Conservation (phyloP, 2,888 invertebrate species). For the Agrotis ipsilon region DNA sequence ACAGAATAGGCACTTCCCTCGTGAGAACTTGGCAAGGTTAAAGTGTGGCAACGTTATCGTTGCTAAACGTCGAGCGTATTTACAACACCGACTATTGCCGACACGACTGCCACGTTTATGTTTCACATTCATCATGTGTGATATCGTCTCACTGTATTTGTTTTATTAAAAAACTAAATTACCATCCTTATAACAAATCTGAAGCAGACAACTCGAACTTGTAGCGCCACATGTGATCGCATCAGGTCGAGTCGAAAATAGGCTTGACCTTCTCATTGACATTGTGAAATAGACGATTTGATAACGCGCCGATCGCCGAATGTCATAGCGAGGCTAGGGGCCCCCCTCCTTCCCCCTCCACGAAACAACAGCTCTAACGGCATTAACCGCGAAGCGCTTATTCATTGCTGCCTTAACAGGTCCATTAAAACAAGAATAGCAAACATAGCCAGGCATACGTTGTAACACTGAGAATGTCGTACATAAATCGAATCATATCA, state of each 20-base stretch:
- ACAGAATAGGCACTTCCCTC: conserved; percentile 90
- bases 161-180: conserved; percentile 52
- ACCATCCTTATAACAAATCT: conserved; percentile 32
- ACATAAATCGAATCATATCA: conserved; percentile 41
- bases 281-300: conserved; percentile 91
- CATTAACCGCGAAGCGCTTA: conserved; percentile 70
- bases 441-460: conserved; percentile 64
- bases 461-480: conserved; percentile 32
- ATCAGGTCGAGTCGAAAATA: conserved; percentile 84
- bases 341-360: conserved; percentile 82
- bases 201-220: conserved; percentile 46
- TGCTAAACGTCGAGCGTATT: conserved; percentile 90
- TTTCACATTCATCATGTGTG: conserved; percentile 72
- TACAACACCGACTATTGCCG: conserved; percentile 88
- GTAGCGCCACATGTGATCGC: conserved; percentile 79
- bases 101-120: conserved; percentile 85
- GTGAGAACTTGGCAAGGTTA: conserved; percentile 91
- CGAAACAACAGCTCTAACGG: conserved; percentile 74
- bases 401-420: conserved; percentile 78
- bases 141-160: conserved; percentile 66
- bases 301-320: conserved; percentile 89
- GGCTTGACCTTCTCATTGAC: conserved; percentile 91
- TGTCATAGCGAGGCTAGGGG: conserved; percentile 89
- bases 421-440: conserved; percentile 56
- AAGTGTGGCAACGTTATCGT: conserved; percentile 90